A percentile compares a stretch with the other conserved stretches of the same genome.
These are phyloP conservation scores for Notolabrus celidotus DNA, from an alignment of 2,797 vertebrate genomes.

Conservation along the genomic window DNA sequence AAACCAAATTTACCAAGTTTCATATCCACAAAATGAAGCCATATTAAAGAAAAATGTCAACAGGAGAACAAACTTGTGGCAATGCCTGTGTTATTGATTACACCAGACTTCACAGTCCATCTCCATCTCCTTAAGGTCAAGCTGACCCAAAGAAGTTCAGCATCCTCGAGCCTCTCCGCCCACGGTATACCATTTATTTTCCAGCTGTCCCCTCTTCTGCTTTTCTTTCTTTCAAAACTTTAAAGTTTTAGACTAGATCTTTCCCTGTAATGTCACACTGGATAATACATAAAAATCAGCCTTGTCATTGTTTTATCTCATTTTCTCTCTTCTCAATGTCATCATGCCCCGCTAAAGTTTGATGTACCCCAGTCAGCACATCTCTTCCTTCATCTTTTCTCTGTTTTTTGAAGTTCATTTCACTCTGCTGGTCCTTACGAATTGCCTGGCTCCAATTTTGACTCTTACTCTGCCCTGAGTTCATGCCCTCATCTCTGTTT, in stretches of 20 bases:
- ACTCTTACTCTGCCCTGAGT: neutral
- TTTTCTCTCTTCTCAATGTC: conserved; percentile 30
- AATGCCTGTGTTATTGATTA: neutral
- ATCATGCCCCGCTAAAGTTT: conserved; percentile 31
- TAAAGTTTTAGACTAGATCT: neutral
- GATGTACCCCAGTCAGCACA: conserved; percentile 12
- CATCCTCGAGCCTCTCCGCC: neutral
- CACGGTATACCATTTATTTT: neutral
- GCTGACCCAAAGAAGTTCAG: conserved; percentile 18
- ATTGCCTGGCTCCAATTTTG: neutral
- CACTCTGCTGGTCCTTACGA: neutral
- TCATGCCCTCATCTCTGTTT: conserved; percentile 2
- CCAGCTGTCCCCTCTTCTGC: neutral
- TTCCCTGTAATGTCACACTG: conserved; percentile 11
- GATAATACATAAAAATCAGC: conserved; percentile 4
- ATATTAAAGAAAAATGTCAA: neutral
- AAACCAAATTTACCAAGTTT: too few species aligned
- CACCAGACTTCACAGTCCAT: neutral
- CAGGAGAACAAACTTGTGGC: neutral
- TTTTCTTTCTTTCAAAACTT: neutral
- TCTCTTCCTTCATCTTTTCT: neutral
- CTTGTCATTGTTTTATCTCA: conserved; percentile 14
- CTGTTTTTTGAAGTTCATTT: conserved; percentile 25
- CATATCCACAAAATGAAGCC: neutral
- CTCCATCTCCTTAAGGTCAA: neutral